phyloP scores from a whole-genome alignment of 1,140 invertebrate genomes.

The Trachymyrmex cornetzi region DNA sequence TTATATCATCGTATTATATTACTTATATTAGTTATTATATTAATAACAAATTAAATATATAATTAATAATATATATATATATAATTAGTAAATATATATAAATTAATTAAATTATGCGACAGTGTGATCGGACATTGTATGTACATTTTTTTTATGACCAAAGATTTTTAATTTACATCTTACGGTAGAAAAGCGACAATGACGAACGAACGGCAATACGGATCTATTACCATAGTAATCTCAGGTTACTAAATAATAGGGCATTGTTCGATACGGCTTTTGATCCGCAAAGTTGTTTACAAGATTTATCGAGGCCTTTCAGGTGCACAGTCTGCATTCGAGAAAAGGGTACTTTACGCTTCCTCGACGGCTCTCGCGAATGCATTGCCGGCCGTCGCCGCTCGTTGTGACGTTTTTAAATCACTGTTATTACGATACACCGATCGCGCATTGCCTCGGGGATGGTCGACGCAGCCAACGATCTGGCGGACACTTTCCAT shows the following conservation, averaged over 20 bases:
- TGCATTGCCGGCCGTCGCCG: conserved; percentile 10
- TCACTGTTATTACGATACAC: conserved; percentile 73
- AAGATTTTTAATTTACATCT: neutral
- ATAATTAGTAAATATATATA: neutral
- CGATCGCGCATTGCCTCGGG: conserved; percentile 67
- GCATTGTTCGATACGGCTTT: conserved; percentile 47
- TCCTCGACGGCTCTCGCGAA: conserved; percentile 33
- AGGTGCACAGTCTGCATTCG: conserved; percentile 32
- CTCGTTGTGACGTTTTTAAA: conserved; percentile 63
- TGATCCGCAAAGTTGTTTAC: conserved; percentile 51
- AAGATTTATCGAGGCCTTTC: conserved; percentile 52
- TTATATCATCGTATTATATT: neutral
- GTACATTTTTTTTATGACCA: neutral
- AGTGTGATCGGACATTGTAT: neutral
- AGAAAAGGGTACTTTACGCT: conserved; percentile 48
- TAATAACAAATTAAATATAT: neutral
- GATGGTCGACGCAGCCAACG: conserved; percentile 65
- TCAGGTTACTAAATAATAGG: conserved; percentile 50
- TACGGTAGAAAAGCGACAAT: conserved; percentile 30
- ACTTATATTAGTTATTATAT: neutral
- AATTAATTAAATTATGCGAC: conserved; percentile 19
- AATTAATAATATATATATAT: neutral
- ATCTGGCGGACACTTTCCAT: conserved; percentile 78
- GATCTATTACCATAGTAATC: conserved; percentile 21
- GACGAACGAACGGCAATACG: conserved; percentile 30